phyloP scores from a whole-genome alignment of 1,140 invertebrate species.

The Philotrypesis tridentata region DNA sequence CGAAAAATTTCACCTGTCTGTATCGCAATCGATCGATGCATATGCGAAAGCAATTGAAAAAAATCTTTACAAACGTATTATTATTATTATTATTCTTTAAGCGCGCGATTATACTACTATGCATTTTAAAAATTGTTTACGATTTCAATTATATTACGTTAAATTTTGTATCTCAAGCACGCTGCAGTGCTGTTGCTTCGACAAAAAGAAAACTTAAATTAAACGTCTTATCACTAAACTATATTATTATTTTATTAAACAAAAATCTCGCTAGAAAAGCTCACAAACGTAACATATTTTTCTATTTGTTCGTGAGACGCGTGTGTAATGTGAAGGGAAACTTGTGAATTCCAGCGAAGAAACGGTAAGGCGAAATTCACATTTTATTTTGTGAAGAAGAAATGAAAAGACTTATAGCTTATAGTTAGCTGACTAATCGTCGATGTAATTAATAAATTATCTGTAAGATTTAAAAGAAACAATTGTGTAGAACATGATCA shows the following conservation, averaged over 20 bases:
- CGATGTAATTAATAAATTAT: conserved; percentile 45
- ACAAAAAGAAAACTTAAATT: conserved; percentile 2
- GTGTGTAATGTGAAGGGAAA: not conserved
- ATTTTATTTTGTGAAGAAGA: conserved; percentile 45
- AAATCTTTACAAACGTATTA: not conserved
- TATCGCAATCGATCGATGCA: conserved; percentile 1
- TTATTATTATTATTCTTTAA: conserved; percentile 11
- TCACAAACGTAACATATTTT: conserved; percentile 38
- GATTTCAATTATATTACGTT: conserved; percentile 9
- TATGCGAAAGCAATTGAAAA: conserved; percentile 26
- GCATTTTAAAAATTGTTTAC: not conserved
- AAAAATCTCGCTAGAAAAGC: conserved; percentile 15
- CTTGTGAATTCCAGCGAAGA: conserved; percentile 18
- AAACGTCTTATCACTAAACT: not conserved
- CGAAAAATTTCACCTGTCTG: conserved; percentile 42
- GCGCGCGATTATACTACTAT: not conserved
- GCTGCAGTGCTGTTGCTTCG: conserved; percentile 12
- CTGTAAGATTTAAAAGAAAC: conserved; percentile 31
- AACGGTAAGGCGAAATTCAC: conserved; percentile 21
- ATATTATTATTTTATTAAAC: not conserved
- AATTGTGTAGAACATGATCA: conserved; percentile 25
- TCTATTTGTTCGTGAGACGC: conserved; percentile 39
- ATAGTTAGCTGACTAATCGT: conserved; percentile 35
- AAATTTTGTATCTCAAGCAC: conserved; percentile 34
- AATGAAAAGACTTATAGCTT: conserved; percentile 45